These are phyloP conservation scores for Macaria notata DNA, from an alignment of 2,888 invertebrate species.

Conservation along the genomic window DNA sequence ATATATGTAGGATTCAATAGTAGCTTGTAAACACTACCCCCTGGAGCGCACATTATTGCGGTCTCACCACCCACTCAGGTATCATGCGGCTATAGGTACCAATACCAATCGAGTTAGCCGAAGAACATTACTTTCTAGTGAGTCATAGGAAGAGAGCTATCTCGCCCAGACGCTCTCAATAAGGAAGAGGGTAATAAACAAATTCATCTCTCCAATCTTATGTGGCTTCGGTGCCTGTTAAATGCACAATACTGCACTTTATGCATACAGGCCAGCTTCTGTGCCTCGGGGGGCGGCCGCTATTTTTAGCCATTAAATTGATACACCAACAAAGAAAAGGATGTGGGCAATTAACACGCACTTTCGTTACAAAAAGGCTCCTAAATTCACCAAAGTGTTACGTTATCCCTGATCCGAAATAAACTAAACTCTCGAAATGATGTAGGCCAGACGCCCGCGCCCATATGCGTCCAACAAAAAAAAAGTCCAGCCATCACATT, in stretches of 20 bases:
- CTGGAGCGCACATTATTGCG: conserved; percentile 31
- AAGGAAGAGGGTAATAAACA: conserved; percentile 82
- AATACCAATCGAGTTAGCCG: conserved; percentile 71
- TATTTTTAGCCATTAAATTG: conserved; percentile 79
- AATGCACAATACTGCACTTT: conserved; percentile 81
- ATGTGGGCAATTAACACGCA: conserved; percentile 77
- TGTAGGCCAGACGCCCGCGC: conserved; percentile 53
- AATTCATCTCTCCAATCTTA: conserved; percentile 81
- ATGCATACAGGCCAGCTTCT: conserved; percentile 60
- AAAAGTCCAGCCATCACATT: conserved; percentile 58
- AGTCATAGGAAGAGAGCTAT: conserved; percentile 82
- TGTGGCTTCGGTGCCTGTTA: conserved; percentile 74
- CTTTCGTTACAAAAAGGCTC: conserved; percentile 59
- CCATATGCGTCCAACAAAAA: conserved; percentile 44
- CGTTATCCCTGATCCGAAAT: conserved; percentile 45
- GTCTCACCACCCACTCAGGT: conserved; percentile 40
- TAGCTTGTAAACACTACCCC: conserved; percentile 31
- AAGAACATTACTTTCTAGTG: conserved; percentile 80
- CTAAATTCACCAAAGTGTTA: conserved; percentile 46
- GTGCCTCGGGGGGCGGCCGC: conserved; percentile 60
- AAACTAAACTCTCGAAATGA: conserved; percentile 44
- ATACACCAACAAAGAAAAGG: conserved; percentile 77
- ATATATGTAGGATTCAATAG: conserved; percentile 11
- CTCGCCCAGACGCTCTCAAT: conserved; percentile 80
- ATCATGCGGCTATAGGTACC: conserved; percentile 55